Base-by-base conservation (phyloP, 2,797 vertebrate genomes). In the Cirrhinus mrigala region DNA sequence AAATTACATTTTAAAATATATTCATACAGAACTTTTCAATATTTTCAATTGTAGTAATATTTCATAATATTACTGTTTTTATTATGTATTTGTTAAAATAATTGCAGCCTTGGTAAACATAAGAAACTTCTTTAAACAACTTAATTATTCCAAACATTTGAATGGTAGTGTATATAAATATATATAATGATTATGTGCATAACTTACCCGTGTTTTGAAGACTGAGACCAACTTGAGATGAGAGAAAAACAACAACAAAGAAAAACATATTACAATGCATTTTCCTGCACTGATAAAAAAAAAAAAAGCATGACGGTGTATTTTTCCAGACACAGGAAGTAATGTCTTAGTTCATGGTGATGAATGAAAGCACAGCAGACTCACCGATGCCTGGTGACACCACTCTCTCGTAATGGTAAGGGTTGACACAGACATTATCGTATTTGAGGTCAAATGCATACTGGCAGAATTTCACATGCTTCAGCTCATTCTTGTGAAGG, bases 391-490 rank as follows among this genome's bases (percentile, higher is more conserved):
- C 91, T 0, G 96, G 96, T 0, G 95, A 95, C 76, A 95, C 95
- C 87, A 97, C 95, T 14, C 96, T 92, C 91, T 96, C 96, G 33
- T 97, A 97, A 89, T 96, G 96, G 91, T 96, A 95, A 11, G 94
- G 94, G 92, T 96, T 97, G 82, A 96, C 94, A 1, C 96, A 96
- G 74, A 96, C 95, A 22, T 94, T 96, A 93, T 96, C 95, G 4
- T 94, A 94, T 82, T 97, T 97, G 85, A 96, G 93, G 93, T 96
- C 96, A 18, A 97, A 96, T 90, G 96, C 96, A 8, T 94, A 97
- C 4, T 94, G 96, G 90, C 96, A 97, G 93, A 96, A 96, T 74
- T 95, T 94, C 66, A 92, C 93, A 22, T 95, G 95, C 76, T 96
- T 96, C 2, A 96, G 94, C 86, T 97, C 96, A 7, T 96, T 97